Evolutionary conservation across 2,888 invertebrate species (phyloP).

Genomic region (Tachina lurida): DNA sequence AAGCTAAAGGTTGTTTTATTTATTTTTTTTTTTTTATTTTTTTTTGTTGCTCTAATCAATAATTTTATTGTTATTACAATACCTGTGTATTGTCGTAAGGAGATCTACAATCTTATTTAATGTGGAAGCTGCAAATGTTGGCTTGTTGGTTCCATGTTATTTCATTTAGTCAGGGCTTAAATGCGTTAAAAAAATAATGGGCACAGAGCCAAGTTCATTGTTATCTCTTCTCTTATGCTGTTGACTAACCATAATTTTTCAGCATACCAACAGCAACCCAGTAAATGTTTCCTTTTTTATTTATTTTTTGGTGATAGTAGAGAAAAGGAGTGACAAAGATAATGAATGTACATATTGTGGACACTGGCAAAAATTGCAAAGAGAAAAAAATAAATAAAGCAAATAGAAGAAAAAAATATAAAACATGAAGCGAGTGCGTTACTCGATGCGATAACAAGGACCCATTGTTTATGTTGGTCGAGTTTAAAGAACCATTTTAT

Average conservation of each 20-base stretch:
- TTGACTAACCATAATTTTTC: slow-evolving; percentile 64
- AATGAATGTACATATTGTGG: slow-evolving; percentile 62
- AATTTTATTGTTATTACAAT: slow-evolving; percentile 63
- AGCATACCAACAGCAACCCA: slow-evolving; percentile 38
- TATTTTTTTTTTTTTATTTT: not conserved
- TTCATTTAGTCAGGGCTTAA: slow-evolving; percentile 52
- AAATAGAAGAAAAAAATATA: slow-evolving; percentile 10
- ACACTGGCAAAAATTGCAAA: slow-evolving; percentile 38
- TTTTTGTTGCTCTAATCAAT: slow-evolving; percentile 57
- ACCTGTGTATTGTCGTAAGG: slow-evolving; percentile 51
- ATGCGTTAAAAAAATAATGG: slow-evolving; percentile 67
- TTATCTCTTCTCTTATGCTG: slow-evolving; percentile 63
- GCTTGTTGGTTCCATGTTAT: not conserved
- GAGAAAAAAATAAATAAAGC: slow-evolving; percentile 15
- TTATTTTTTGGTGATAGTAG: slow-evolving; percentile 34
- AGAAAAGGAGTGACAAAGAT: slow-evolving; percentile 68
- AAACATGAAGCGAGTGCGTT: slow-evolving; percentile 63
- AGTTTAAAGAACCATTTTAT: slow-evolving; percentile 70
- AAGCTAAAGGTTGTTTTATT: not conserved
- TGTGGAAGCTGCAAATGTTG: slow-evolving; percentile 10
- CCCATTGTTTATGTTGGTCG: slow-evolving; percentile 64
- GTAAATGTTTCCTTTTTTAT: not conserved
- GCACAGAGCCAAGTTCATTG: slow-evolving; percentile 67
- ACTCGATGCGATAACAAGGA: slow-evolving; percentile 61
- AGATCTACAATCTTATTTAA: slow-evolving; percentile 46